Evolutionary conservation across 1,140 invertebrate genomes (phyloP).

Genomic region (Drosophila takahashii): DNA sequence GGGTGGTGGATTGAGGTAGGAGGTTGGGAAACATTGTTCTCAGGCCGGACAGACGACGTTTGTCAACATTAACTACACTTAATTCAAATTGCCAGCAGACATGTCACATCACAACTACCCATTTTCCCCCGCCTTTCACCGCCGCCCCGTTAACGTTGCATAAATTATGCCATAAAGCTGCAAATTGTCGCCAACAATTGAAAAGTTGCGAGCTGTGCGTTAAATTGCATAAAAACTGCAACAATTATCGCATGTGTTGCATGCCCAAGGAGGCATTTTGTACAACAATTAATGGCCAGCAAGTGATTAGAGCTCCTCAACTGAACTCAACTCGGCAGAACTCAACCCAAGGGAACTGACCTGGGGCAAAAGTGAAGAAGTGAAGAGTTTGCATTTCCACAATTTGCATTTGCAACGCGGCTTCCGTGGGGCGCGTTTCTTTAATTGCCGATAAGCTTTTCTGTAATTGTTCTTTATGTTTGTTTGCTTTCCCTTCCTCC

Average conservation of each 20-base stretch:
- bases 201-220: conserved; percentile 37
- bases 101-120: conserved; percentile 23
- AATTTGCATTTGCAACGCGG: conserved; percentile 35
- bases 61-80: conserved; percentile 80
- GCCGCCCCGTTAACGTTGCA: conserved; percentile 26
- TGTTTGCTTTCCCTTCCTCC: conserved; percentile 44
- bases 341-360: conserved; percentile 21
- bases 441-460: conserved; percentile 50
- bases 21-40: conserved; percentile 38
- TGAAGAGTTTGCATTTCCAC: conserved; percentile 31
- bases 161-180: conserved; percentile 47
- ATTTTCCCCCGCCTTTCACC: background rate
- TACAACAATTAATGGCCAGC: conserved; percentile 41
- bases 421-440: conserved; percentile 41
- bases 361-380: conserved; percentile 16
- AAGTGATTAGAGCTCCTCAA: conserved; percentile 29
- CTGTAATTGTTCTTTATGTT: conserved; percentile 58
- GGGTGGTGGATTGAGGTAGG: too few relatives aligned
- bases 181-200: conserved; percentile 48
- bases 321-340: background rate
- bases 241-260: conserved; percentile 47
- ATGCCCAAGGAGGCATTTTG: conserved; percentile 30
- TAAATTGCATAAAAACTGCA: conserved; percentile 47
- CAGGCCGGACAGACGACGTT: conserved; percentile 56
- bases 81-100: conserved; percentile 73